These are phyloP conservation scores for Mythimna albipuncta DNA, from an alignment of 2,888 invertebrate genomes.

Conservation along the genomic window DNA sequence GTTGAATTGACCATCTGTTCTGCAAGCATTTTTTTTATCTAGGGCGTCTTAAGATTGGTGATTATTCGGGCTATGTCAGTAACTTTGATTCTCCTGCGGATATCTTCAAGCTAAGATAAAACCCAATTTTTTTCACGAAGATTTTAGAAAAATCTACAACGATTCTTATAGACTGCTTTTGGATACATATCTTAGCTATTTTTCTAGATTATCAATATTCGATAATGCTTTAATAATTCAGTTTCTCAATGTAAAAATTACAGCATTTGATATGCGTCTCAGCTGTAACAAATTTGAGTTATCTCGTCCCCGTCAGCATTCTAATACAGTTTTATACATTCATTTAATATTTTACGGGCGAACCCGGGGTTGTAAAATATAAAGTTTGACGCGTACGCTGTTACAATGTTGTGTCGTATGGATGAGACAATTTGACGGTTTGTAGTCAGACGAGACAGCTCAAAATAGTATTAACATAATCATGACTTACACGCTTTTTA, in stretches of 20 bases:
- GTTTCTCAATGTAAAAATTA: neutral
- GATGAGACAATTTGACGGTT: conserved; percentile 1
- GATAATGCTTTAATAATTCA: conserved; percentile 19
- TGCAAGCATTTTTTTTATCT: too few relatives aligned
- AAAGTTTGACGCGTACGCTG: conserved; percentile 30
- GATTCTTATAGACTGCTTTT: too few relatives aligned
- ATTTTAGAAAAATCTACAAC: too few relatives aligned
- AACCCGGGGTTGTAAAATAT: conserved; percentile 57
- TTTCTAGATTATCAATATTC: neutral
- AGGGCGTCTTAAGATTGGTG: too few relatives aligned
- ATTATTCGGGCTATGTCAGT: too few relatives aligned
- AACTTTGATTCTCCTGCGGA: too few relatives aligned
- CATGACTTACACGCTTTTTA: too few relatives aligned
- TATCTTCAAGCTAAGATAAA: too few relatives aligned
- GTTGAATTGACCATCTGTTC: too few relatives aligned
- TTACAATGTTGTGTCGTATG: conserved; percentile 34
- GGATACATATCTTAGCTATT: too few relatives aligned
- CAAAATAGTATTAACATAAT: too few relatives aligned
- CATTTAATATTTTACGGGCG: conserved; percentile 60
- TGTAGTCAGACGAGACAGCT: neutral
- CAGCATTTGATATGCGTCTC: conserved; percentile 20
- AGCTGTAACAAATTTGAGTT: conserved; percentile 41
- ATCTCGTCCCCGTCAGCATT: conserved; percentile 35
- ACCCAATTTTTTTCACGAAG: too few relatives aligned
- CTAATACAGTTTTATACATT: conserved; percentile 59